These are phyloP conservation scores for Macroglossus sobrinus DNA, from an alignment of 2,113 vertebrate genomes.

Conservation along the genomic window DNA sequence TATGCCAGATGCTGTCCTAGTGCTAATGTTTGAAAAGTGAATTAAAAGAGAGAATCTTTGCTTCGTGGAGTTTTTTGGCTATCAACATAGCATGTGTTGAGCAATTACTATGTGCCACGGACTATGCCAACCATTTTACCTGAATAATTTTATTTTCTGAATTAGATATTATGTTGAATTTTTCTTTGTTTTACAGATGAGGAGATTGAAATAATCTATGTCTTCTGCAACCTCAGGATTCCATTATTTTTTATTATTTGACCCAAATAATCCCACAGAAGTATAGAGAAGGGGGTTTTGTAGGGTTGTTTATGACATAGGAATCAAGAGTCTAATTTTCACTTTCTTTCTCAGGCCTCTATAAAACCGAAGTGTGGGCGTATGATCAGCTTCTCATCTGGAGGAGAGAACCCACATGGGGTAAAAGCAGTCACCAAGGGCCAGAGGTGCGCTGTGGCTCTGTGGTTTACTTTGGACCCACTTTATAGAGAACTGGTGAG, in stretches of 20 bases:
- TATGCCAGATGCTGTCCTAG: no score
- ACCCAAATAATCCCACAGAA: background rate
- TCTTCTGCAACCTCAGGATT: background rate
- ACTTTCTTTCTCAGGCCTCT: constrained; percentile 85
- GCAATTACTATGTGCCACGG: fast-evolving
- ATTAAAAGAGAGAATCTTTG: background rate
- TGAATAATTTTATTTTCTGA: background rate
- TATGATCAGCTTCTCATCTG: constrained; percentile 97
- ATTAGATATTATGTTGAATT: background rate
- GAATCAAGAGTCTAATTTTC: background rate
- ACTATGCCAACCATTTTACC: background rate
- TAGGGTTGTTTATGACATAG: background rate
- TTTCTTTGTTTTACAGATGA: background rate
- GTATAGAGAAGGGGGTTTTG: background rate
- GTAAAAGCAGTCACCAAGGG: constrained; percentile 95
- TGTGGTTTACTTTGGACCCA: constrained; percentile 97
- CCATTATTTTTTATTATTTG: background rate
- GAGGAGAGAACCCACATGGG: constrained; percentile 96
- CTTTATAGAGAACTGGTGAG: constrained; percentile 96
- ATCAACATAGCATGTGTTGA: background rate
- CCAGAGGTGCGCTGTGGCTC: constrained; percentile 93
- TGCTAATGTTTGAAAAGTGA: background rate
- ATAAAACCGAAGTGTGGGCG: constrained; percentile 95
- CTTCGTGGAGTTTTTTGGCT: background rate
- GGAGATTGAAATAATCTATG: background rate